These are phyloP conservation scores for Dysmachus trigonus DNA, from an alignment of 2,888 invertebrate genomes.

Conservation along the genomic window DNA sequence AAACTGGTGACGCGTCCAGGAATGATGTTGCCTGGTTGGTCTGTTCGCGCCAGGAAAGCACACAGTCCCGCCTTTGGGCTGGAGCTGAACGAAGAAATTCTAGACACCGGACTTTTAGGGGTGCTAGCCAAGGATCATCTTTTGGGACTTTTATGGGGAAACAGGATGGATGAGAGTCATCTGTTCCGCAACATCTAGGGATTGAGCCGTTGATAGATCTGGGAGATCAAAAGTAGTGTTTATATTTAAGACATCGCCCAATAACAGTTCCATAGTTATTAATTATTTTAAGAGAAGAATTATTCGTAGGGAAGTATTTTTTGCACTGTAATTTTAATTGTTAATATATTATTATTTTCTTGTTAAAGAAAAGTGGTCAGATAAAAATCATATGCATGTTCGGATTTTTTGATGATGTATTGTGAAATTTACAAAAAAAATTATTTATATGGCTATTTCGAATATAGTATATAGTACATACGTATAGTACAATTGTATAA, in stretches of 20 bases:
- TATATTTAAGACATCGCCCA: background rate
- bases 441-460: too few relatives aligned
- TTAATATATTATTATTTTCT: too few relatives aligned
- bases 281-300: too few relatives aligned
- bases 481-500: too few relatives aligned
- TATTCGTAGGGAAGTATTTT: too few relatives aligned
- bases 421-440: too few relatives aligned
- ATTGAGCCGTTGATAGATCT: slow-evolving; percentile 78
- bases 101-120: slow-evolving; percentile 77
- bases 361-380: too few relatives aligned
- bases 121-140: slow-evolving; percentile 77
- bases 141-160: slow-evolving; percentile 79
- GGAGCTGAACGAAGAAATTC: slow-evolving; percentile 86
- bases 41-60: slow-evolving; percentile 84
- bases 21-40: slow-evolving; percentile 85
- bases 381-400: too few relatives aligned
- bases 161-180: slow-evolving; percentile 82
- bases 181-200: slow-evolving; percentile 75
- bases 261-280: too few relatives aligned
- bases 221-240: background rate
- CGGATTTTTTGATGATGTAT: too few relatives aligned
- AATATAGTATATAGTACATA: too few relatives aligned
- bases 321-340: too few relatives aligned
- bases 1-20: slow-evolving; percentile 83
- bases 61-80: slow-evolving; percentile 80